Conservation (phyloP, 2,888 invertebrate genomes). For the Torymus texanus region DNA sequence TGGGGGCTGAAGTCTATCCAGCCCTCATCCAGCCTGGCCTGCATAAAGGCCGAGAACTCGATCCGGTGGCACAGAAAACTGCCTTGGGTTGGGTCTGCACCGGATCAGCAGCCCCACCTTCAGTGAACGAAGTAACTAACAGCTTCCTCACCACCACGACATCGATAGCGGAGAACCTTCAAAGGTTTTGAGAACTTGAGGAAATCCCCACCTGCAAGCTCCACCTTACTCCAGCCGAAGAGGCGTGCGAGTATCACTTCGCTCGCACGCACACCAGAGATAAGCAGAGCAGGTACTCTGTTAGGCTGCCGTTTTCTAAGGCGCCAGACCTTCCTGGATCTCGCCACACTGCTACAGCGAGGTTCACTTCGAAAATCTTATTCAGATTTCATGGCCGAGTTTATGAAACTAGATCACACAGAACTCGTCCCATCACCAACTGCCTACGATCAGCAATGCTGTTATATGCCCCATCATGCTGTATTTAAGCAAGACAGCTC, state of each 20-base stretch:
- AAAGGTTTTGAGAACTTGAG: slow-evolving; percentile 33
- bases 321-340: slow-evolving; percentile 6
- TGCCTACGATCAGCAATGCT: background rate
- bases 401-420: background rate
- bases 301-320: slow-evolving; percentile 27
- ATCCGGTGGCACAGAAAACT: slow-evolving; percentile 14
- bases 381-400: background rate
- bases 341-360: background rate
- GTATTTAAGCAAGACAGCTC: background rate
- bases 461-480: slow-evolving; percentile 24
- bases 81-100: slow-evolving; percentile 29
- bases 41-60: background rate
- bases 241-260: slow-evolving; percentile 21
- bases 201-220: background rate
- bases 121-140: no score
- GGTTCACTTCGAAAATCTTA: background rate
- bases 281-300: slow-evolving; percentile 7
- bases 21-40: slow-evolving; percentile 19
- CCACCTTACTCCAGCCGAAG: background rate
- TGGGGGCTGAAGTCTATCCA: slow-evolving; percentile 47
- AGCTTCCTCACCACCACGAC: background rate
- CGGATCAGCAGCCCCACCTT: background rate
- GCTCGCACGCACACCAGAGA: background rate
- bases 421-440: background rate
- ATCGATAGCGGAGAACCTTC: background rate